phyloP scores from a whole-genome alignment of 2,888 invertebrate genomes.

The Drosophila kuntzei region DNA sequence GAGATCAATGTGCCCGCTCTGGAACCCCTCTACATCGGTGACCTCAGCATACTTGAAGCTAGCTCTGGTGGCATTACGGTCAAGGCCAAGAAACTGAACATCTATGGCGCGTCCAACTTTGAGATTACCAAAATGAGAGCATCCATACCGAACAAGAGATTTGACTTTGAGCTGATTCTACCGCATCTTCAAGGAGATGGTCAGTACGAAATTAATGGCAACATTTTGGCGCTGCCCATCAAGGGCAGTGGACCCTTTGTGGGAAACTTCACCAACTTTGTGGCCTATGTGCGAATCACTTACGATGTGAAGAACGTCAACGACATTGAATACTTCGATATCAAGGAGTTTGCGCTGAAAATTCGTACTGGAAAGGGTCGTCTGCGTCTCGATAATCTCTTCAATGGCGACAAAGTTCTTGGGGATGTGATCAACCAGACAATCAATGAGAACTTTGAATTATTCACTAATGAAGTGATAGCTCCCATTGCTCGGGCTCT shows the following conservation, averaged over 20 bases:
- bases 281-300: slow-evolving; percentile 87
- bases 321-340: slow-evolving; percentile 87
- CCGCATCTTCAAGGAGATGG: slow-evolving; percentile 88
- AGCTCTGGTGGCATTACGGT: slow-evolving; percentile 80
- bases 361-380: slow-evolving; percentile 89
- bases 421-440: slow-evolving; percentile 90
- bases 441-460: slow-evolving; percentile 88
- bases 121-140: slow-evolving; percentile 87
- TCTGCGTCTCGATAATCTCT: slow-evolving; percentile 90
- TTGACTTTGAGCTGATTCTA: slow-evolving; percentile 88
- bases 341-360: slow-evolving; percentile 88
- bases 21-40: slow-evolving; percentile 90
- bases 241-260: slow-evolving; percentile 89
- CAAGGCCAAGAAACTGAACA: slow-evolving; percentile 87
- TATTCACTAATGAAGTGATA: slow-evolving; percentile 89
- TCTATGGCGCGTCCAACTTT: slow-evolving; percentile 89
- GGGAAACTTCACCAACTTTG: slow-evolving; percentile 90
- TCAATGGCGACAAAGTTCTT: slow-evolving; percentile 89
- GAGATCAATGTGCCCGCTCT: slow-evolving; percentile 89
- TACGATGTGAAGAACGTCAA: slow-evolving; percentile 87
- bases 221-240: slow-evolving; percentile 90
- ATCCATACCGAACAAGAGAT: slow-evolving; percentile 83
- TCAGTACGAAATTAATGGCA: slow-evolving; percentile 89
- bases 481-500: slow-evolving; percentile 89
- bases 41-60: slow-evolving; percentile 89